phyloP scores from a whole-genome alignment of 2,888 invertebrate genomes.

The Vanessa cardui region DNA sequence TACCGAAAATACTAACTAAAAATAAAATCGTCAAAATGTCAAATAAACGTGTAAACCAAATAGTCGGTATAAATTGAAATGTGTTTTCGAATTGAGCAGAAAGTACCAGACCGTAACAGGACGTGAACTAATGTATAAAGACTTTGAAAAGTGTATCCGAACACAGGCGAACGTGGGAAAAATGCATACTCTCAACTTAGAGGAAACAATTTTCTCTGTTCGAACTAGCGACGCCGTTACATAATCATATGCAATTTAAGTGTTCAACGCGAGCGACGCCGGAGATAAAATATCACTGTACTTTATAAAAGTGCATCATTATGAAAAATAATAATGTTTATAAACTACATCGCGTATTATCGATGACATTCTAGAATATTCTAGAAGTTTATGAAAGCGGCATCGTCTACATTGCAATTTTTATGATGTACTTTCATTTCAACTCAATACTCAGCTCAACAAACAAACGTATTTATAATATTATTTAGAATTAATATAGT shows the following conservation, averaged over 20 bases:
- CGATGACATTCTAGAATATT: no score
- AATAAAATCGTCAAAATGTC: background rate
- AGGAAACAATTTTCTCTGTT: constrained; percentile 51
- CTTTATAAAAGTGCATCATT: constrained; percentile 26
- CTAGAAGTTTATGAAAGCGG: no score
- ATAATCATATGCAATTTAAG: constrained; percentile 49
- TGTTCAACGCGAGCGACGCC: constrained; percentile 40
- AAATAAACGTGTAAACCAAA: constrained; percentile 8
- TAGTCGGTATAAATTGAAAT: constrained; percentile 17
- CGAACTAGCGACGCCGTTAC: constrained; percentile 46
- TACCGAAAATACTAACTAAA: background rate
- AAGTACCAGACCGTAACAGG: constrained; percentile 36
- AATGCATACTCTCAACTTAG: constrained; percentile 48
- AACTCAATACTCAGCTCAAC: no score
- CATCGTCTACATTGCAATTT: no score
- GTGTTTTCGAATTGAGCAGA: constrained; percentile 30
- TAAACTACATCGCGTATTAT: constrained; percentile 1
- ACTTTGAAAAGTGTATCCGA: constrained; percentile 40
- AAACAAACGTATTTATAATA: no score
- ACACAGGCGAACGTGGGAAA: constrained; percentile 42
- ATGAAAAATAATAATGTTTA: constrained; percentile 37
- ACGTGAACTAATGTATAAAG: constrained; percentile 44
- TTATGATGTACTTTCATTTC: no score
- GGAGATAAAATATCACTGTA: constrained; percentile 30
- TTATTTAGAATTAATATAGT: no score